Conservation (phyloP, 2,888 invertebrate species). For the Macrosiphum euphorbiae region DNA sequence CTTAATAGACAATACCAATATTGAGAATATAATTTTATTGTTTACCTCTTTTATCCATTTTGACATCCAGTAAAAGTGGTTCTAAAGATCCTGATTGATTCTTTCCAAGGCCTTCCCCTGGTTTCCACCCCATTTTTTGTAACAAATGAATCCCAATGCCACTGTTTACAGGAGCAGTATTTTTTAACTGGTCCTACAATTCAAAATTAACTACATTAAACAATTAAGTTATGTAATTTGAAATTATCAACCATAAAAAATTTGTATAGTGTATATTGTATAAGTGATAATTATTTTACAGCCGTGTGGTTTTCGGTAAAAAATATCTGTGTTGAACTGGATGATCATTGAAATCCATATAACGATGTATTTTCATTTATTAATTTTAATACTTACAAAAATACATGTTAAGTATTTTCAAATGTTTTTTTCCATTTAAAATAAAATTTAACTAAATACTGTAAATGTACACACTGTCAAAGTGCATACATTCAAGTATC, state of each 20-base stretch:
- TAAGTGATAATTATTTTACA: slow-evolving; percentile 5
- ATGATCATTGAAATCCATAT: slow-evolving; percentile 42
- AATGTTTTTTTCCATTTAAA: slow-evolving; percentile 41
- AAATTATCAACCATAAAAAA: not conserved
- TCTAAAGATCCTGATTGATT: slow-evolving; percentile 92
- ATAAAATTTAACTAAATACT: slow-evolving; percentile 48
- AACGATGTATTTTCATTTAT: slow-evolving; percentile 33
- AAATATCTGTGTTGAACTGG: slow-evolving; percentile 47
- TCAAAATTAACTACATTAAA: slow-evolving; percentile 29
- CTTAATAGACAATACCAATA: not conserved
- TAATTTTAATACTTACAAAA: slow-evolving; percentile 53
- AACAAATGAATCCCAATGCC: slow-evolving; percentile 97
- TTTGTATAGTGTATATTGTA: slow-evolving; percentile 2
- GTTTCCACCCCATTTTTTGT: slow-evolving; percentile 99
- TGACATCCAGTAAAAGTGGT: slow-evolving; percentile 93
- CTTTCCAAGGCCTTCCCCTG: slow-evolving; percentile 96
- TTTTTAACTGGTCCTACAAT: slow-evolving; percentile 87
- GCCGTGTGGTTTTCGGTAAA: not conserved
- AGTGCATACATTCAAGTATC: slow-evolving; percentile 51
- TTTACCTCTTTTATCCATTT: slow-evolving; percentile 90
- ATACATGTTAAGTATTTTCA: slow-evolving; percentile 36
- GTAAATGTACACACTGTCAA: slow-evolving; percentile 43
- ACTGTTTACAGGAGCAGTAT: slow-evolving; percentile 90
- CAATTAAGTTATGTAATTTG: not conserved
- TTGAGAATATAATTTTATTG: not conserved